Evolutionary conservation across 2,113 vertebrate genomes (phyloP), one percentile per base, ranked within the genome.

Genomic region (Leptobrachium ailaonicum): DNA sequence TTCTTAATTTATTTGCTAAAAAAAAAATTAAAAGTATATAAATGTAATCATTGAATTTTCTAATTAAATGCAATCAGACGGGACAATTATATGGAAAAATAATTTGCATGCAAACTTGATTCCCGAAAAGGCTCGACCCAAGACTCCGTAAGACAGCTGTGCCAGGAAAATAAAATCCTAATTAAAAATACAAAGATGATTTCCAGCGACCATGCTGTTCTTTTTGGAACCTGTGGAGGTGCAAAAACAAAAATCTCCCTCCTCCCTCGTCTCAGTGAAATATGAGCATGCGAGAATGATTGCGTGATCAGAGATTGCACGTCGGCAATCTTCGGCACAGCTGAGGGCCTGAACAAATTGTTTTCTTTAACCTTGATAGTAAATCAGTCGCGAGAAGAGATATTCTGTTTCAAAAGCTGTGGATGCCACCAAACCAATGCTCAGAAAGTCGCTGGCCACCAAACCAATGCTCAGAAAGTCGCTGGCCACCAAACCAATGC

Each of bases 141-240:
- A 67, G 20, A 42, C 71, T 67, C 71, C 73, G 78, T 50, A 60
- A 60, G 43, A 71, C 47, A 43, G 69, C 40, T 32, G 40, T 45
- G 58, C 75, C 12, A 20, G 50, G 9, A 14, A 67, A 73, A 68
- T 58, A 74, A 73, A 64, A 73, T 32, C 53, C 71, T 68, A 74
- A 80, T 74, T 80, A 80, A 67, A 11, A 45, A 73, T 68, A 74
- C 62, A 73, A 60, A 68, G 47, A 66, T 50, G 74, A 67, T 80
- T 73, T 74, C 71, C 70, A 79, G n/a, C 73, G 60, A 66, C 69
- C 63, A 44, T 80, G 62, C 50, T 68, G 63, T 44, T 32, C 20
- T 32, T 47, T 74, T 74, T 56, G 63, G n/a, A 66, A 40, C 42
- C 41, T 12, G 41, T 40, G 42, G 8, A 47, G 78, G n/a, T 50